Evolutionary conservation across 2,113 vertebrate genomes (phyloP), one percentile per base, ranked within the genome.

Genomic region (Machaerirhynchus nigripectus): DNA sequence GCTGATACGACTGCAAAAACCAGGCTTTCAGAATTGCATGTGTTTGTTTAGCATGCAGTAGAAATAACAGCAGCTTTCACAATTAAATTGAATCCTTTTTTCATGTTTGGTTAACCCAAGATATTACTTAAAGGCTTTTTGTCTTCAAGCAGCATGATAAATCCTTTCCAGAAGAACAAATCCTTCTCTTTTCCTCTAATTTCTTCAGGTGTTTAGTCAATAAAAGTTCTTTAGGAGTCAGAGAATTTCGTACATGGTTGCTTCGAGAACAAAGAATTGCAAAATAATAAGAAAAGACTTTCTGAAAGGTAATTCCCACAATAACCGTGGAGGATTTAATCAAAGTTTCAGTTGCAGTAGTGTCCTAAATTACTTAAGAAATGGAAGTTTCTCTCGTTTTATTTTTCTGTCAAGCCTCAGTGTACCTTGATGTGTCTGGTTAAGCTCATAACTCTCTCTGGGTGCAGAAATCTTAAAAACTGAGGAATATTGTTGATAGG

Each of bases 171-270:
- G 42, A 30, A 86, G 49, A 70, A 57, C 6, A 74, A 7, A 30
- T 27, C 2, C 6, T 55, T 67, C 68, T 49, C 8, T 55, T 86
- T 53, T 37, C n/a, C 20, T 75, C 42, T 49, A 23, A 39, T 46
- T 71, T 79, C 10, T 67, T n/a, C 15, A 30, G n/a, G 5, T 80
- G 11, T 89, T 91, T 86, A 70, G 31, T 33, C 35, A 73, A 37
- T 31, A 37, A 10, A 64, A 68, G 8, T 61, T 42, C 30, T 65
- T 60, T 8, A 31, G 46, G 57, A 74, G 64, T 61, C 28, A 20
- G 44, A 78, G 24, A 52, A 40, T 74, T 63, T 40, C 0, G 0
- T 65, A 21, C 1, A 0, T 27, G 2, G 30, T 67, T 67, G 21
- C 27, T 28, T 74, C 46, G 50, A 74, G 56, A 69, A 30, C 20